Evolutionary conservation across 2,888 invertebrate species (phyloP).

Genomic region (Chelonus formosanus): DNA sequence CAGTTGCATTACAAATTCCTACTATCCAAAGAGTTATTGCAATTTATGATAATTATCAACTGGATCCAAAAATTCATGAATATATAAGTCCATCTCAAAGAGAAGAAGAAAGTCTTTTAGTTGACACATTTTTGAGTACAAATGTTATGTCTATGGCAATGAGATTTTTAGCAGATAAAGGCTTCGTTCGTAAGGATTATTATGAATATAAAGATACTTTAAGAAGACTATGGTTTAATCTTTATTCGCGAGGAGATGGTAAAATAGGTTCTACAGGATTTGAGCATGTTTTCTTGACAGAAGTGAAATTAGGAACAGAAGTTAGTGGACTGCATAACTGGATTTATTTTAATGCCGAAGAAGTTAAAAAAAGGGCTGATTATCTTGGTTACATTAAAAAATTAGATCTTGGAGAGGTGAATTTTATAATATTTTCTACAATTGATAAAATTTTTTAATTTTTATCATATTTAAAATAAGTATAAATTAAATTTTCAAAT

Average conservation of each 20-base stretch:
- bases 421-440: slow-evolving; percentile 49
- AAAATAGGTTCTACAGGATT: slow-evolving; percentile 89
- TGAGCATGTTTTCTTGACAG: slow-evolving; percentile 91
- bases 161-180: slow-evolving; percentile 67
- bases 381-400: slow-evolving; percentile 84
- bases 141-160: slow-evolving; percentile 67
- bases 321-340: slow-evolving; percentile 91
- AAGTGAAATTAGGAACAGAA: slow-evolving; percentile 77
- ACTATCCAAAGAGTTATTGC: slow-evolving; percentile 76
- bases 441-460: background rate
- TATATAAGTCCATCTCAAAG: slow-evolving; percentile 73
- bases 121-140: slow-evolving; percentile 67
- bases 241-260: slow-evolving; percentile 81
- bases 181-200: slow-evolving; percentile 56
- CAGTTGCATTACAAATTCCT: slow-evolving; percentile 72
- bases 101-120: slow-evolving; percentile 55
- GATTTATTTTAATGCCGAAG: slow-evolving; percentile 85
- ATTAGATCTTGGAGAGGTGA: slow-evolving; percentile 76
- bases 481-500: background rate
- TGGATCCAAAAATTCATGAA: slow-evolving; percentile 78
- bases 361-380: slow-evolving; percentile 75
- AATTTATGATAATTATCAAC: slow-evolving; percentile 87
- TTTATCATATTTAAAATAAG: no score
- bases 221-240: slow-evolving; percentile 80
- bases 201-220: slow-evolving; percentile 77